These are phyloP conservation scores for Peromyscus maniculatus DNA, from an alignment of 2,113 vertebrate genomes.

Conservation along the genomic window DNA sequence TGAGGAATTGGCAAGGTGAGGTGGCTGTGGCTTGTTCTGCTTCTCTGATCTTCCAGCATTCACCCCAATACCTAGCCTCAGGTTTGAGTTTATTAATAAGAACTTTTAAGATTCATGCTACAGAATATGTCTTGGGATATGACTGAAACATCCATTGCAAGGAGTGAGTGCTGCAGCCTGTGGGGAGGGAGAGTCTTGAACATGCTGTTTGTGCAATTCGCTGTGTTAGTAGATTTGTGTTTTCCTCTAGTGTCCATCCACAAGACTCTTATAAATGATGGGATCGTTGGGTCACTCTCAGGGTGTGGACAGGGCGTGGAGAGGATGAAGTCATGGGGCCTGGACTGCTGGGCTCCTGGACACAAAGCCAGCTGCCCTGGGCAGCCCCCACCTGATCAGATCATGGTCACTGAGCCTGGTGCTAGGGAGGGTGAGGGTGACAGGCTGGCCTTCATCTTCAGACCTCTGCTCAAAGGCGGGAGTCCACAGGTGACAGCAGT, in stretches of 20 bases:
- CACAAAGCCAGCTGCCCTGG: accelerated
- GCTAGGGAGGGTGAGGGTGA: not conserved
- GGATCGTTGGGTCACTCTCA: not conserved
- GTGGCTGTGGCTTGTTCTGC: no score
- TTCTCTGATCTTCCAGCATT: no score
- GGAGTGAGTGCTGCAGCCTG: accelerated
- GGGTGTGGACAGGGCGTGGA: not conserved
- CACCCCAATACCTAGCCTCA: no score
- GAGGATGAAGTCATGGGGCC: not conserved
- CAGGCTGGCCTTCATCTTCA: accelerated
- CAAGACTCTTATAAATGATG: accelerated
- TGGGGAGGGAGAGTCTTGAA: accelerated
- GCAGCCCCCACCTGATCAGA: accelerated
- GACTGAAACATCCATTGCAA: accelerated
- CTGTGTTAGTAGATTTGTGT: accelerated
- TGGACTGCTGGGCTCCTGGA: not conserved
- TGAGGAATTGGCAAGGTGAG: no score
- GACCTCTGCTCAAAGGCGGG: accelerated
- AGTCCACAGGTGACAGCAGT: accelerated
- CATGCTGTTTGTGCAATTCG: accelerated
- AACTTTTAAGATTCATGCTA: no score
- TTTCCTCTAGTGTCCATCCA: not conserved
- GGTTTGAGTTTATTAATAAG: no score
- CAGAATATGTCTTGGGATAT: not conserved
- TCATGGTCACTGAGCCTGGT: not conserved